phyloP scores from a whole-genome alignment of 2,113 vertebrate species.

The Melanostigma gelatinosum region DNA sequence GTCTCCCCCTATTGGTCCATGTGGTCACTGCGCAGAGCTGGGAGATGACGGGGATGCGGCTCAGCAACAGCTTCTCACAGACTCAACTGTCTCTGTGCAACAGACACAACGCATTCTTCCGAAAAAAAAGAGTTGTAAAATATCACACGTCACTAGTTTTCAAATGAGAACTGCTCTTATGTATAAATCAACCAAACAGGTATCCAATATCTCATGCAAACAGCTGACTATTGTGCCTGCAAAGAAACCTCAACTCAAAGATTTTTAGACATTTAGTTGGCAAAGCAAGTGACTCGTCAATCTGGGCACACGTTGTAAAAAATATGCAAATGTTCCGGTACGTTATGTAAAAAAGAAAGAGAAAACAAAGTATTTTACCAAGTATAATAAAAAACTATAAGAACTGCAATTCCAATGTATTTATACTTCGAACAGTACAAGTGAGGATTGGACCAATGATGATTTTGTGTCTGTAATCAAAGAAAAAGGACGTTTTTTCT shows the following conservation, averaged over 20 bases:
- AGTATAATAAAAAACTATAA: not conserved
- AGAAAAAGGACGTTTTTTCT: not conserved
- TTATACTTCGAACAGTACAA: not conserved
- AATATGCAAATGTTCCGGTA: not conserved
- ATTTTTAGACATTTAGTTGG: no score
- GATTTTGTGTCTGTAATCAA: not conserved
- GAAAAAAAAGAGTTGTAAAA: not conserved
- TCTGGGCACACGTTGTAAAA: not conserved
- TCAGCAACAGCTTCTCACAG: not conserved
- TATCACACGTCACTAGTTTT: not conserved
- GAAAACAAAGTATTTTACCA: not conserved
- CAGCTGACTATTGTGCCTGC: not conserved
- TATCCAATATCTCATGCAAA: not conserved
- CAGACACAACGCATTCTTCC: not conserved
- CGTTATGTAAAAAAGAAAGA: not conserved
- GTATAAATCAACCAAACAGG: not conserved
- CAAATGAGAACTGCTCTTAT: not conserved
- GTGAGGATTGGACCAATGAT: no score
- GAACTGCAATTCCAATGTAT: not conserved
- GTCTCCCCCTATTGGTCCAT: constrained; percentile 86
- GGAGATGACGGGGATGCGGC: not conserved
- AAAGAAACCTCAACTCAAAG: not conserved
- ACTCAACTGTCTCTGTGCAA: constrained; percentile 6
- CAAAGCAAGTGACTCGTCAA: not conserved
- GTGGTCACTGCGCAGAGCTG: not conserved